Percentiles rank a stretch among this genome's conserved stretches.
Evolutionary conservation across 2,113 vertebrate genomes (phyloP).

Genomic region (Syngnathus typhle): DNA sequence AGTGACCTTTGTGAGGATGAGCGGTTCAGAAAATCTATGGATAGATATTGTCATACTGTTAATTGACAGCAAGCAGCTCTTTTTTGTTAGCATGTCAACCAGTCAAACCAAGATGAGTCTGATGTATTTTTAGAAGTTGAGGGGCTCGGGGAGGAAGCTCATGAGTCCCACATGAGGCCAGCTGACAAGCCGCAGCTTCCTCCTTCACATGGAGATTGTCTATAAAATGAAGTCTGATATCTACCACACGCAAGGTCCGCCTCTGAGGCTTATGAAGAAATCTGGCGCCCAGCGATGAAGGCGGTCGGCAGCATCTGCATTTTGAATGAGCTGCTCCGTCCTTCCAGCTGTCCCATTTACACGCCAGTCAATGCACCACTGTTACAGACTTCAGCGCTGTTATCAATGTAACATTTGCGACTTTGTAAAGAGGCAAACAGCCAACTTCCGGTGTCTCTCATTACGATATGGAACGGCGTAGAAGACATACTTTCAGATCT

Average conservation of each 20-base stretch:
- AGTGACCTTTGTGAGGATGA: too few species aligned
- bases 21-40: too few species aligned
- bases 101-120: constrained; percentile 6
- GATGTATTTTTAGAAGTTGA: constrained; percentile 47
- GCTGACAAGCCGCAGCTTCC: constrained; percentile 35
- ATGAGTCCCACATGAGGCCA: constrained; percentile 51
- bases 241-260: not conserved
- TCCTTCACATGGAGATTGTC: constrained; percentile 2
- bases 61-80: not conserved
- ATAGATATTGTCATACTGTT: too few species aligned
- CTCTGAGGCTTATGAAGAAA: not conserved
- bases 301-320: constrained; percentile 10
- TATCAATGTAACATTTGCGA: not conserved
- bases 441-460: not conserved
- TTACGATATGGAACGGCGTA: not conserved
- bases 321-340: not conserved
- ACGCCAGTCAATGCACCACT: not conserved
- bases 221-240: not conserved
- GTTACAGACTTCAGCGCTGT: not conserved
- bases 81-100: not conserved
- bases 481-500: not conserved
- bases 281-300: not conserved
- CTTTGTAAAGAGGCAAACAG: not conserved
- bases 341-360: constrained; percentile 7
- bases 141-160: constrained; percentile 35